Percentiles rank a stretch among this genome's conserved stretches.
These are phyloP conservation scores for Chloroceryle aenea DNA, from an alignment of 2,113 vertebrate genomes.

Conservation along the genomic window DNA sequence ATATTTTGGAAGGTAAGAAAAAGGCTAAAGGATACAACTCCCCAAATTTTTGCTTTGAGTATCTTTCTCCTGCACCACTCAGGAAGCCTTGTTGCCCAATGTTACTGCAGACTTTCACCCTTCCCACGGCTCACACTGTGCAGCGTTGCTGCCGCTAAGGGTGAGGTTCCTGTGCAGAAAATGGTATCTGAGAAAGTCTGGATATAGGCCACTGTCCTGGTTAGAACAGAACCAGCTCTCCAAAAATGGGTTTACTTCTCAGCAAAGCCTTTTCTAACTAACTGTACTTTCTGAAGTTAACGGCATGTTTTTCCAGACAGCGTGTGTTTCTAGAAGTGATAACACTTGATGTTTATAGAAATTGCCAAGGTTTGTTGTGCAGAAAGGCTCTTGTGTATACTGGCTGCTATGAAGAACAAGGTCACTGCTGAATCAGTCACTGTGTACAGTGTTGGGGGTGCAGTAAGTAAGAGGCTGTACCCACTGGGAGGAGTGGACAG, in stretches of 20 bases:
- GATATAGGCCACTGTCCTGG: no score
- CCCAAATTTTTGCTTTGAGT: neutral
- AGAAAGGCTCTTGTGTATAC: neutral
- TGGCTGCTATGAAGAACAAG: neutral
- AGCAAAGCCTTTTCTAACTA: neutral
- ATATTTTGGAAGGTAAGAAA: neutral
- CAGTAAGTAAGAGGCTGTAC: neutral
- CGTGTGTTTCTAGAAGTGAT: neutral
- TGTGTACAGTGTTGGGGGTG: neutral
- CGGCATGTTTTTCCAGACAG: neutral
- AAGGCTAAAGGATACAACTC: neutral
- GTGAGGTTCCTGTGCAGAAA: neutral
- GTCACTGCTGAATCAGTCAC: neutral
- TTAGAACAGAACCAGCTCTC: neutral
- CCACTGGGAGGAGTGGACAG: neutral
- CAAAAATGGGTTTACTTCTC: neutral
- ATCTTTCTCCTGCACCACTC: neutral
- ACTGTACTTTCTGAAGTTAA: neutral
- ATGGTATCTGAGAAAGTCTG: neutral
- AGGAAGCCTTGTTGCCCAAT: neutral
- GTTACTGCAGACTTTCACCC: neutral
- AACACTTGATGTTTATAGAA: neutral
- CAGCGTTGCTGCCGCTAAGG: fast-evolving
- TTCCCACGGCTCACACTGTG: neutral
- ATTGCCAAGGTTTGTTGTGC: neutral